Evolutionary conservation across 2,797 vertebrate genomes (phyloP).

Genomic region (Premnoplex brunnescens): DNA sequence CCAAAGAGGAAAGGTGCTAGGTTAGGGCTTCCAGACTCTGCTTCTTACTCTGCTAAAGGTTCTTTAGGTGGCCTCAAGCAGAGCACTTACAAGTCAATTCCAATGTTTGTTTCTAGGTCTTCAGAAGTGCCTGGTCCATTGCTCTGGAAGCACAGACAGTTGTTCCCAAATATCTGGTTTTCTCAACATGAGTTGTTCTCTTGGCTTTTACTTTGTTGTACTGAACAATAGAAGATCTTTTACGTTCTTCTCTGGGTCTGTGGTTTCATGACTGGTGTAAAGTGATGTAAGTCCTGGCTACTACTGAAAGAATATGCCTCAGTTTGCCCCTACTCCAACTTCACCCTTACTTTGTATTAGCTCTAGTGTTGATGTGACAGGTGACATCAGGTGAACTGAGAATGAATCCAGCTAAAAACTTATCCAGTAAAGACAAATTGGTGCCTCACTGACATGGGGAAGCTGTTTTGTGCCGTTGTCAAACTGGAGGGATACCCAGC

Average conservation of each 20-base stretch:
- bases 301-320: neutral
- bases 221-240: neutral
- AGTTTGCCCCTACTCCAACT: neutral
- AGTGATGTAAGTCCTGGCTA: neutral
- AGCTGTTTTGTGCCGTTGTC: neutral
- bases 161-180: neutral
- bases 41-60: neutral
- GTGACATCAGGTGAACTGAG: neutral
- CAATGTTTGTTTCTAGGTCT: neutral
- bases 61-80: neutral
- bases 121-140: neutral
- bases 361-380: neutral
- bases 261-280: neutral
- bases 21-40: neutral
- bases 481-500: neutral
- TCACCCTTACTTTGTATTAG: neutral
- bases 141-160: neutral
- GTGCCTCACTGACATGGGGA: neutral
- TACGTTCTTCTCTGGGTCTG: neutral
- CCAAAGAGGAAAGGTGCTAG: neutral
- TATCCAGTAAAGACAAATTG: neutral
- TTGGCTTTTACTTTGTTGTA: neutral
- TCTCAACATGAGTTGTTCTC: neutral
- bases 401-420: neutral
- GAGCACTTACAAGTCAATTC: neutral